Base-by-base conservation (phyloP, 2,888 invertebrate species). In the Pedicia rivosa region DNA sequence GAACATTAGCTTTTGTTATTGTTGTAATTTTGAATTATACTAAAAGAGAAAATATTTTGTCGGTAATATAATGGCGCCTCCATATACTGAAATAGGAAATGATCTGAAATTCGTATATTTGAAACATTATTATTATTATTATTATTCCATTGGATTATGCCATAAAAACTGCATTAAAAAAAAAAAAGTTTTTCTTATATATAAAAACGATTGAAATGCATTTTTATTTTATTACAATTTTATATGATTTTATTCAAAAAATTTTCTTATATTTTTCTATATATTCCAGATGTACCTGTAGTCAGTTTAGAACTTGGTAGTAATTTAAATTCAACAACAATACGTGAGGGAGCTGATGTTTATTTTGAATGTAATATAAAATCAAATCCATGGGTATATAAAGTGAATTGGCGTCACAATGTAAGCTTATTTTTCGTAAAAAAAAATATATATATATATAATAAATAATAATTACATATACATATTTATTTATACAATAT, bases 341-440 rank as follows among this genome's bases (percentile, higher is more conserved):
- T 84, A 46, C 74, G 77, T 44, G 83, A 83, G 56, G 82, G 81
- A 2, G 77, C 77, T 24, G 83, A 83, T 51, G 81, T 83, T 26
- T 82, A 81, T 57, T 71, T 83, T 49, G 82, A 83, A 59, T 83
- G 83, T 59, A 74, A 74, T 53, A 74, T 83, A 46, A 72, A 72
- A 46, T 78, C 82, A 5, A 82, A 82, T 59, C 83, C 83, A 4
- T 76, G 76, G 76, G 77, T 74, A 45, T 68, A 71, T 49, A 71
- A 72, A 54, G 73, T 78, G 13, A 70, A 71, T 46, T 78, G 78
- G 65, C 69, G 68, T 35, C 76, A 75, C 51, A 72, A 76, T 50
- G 77, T 77, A 54, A 64, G 66, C 59, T 38, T 12, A 15, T n/a
- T 20, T 35, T 8, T 27, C 8, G n/a, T n/a, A 14, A 19, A 14